These are phyloP conservation scores for Neodontobutis hainanensis DNA, from an alignment of 2,113 vertebrate genomes.

Conservation along the genomic window DNA sequence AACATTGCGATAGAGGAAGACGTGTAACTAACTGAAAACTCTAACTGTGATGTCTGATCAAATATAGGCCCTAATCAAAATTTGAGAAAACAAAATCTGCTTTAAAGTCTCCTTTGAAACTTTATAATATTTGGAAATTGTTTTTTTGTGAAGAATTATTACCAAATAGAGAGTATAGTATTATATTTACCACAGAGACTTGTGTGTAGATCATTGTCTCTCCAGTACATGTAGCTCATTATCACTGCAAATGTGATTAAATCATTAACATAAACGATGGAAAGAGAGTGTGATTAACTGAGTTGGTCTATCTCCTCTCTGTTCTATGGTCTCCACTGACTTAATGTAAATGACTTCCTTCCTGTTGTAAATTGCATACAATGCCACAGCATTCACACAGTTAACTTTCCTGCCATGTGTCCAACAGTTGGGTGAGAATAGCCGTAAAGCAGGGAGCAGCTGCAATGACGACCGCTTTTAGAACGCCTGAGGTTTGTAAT, in stretches of 20 bases:
- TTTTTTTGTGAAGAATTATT: too few species aligned
- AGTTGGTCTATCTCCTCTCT: constrained; percentile 17
- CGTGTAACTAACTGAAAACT: too few species aligned
- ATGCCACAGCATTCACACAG: constrained; percentile 9
- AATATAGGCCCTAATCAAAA: too few species aligned
- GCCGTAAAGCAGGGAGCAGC: constrained; percentile 26
- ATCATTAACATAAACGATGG: constrained; percentile 22
- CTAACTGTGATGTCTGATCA: too few species aligned
- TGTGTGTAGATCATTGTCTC: neutral
- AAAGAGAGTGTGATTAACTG: constrained; percentile 27
- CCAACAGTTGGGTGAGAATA: constrained; percentile 18
- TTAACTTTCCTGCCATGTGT: constrained; percentile 32
- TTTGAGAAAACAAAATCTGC: too few species aligned
- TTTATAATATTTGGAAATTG: too few species aligned
- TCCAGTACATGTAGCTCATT: constrained; percentile 23
- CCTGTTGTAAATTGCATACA: constrained; percentile 23
- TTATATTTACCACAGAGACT: neutral
- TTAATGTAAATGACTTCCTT: constrained; percentile 33
- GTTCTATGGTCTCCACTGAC: constrained; percentile 6
- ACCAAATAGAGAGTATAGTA: too few species aligned
- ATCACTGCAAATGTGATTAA: constrained; percentile 26
- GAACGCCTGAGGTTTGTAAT: neutral
- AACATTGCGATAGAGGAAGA: too few species aligned
- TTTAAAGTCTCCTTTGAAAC: too few species aligned
- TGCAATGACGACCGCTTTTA: constrained; percentile 7